Evolutionary conservation across 2,113 vertebrate genomes (phyloP).

Genomic region (Eptesicus fuscus): DNA sequence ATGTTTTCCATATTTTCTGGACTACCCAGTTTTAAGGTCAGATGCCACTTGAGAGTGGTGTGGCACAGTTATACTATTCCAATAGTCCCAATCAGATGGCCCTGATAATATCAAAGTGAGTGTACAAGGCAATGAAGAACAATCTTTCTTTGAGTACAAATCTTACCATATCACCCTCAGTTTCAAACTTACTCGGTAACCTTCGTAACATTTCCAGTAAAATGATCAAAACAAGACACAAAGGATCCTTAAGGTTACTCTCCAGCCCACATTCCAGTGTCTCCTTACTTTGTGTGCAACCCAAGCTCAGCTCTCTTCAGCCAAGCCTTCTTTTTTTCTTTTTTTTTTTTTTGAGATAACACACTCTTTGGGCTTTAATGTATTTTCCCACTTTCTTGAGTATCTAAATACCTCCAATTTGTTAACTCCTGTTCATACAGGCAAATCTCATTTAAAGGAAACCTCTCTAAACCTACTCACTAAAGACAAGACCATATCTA

Average conservation of each 20-base stretch:
- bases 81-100: no score
- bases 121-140: neutral
- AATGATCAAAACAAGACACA: neutral
- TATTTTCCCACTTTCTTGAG: neutral
- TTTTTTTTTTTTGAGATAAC: neutral
- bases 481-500: neutral
- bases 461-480: neutral
- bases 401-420: neutral
- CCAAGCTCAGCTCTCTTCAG: neutral
- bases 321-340: fast-evolving
- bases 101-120: neutral
- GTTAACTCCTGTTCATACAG: neutral
- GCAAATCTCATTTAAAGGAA: neutral
- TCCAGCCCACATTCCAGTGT: no score
- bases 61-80: neutral
- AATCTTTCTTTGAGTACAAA: neutral
- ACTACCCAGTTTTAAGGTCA: neutral
- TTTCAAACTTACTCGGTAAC: neutral
- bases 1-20: neutral
- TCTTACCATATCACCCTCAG: neutral
- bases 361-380: fast-evolving
- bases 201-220: neutral
- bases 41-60: neutral
- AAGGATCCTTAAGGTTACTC: neutral
- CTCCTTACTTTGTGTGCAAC: fast-evolving